Base-by-base conservation (phyloP, 2,888 invertebrate species). In the Lomographa bimaculata region DNA sequence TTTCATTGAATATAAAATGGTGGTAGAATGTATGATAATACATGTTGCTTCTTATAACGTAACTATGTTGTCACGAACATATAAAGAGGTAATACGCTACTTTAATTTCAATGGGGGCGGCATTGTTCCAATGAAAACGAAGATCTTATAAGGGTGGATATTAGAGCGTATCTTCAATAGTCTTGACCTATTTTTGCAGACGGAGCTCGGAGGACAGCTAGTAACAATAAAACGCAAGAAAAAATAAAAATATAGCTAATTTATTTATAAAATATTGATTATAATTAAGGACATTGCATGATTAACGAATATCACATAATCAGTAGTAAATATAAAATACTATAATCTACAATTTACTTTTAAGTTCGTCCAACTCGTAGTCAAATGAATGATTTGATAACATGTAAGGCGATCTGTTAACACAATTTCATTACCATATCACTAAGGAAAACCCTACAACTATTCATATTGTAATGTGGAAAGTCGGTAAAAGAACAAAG, bases 261-360 rank as follows among this genome's bases (percentile, higher is more conserved):
- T 67, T 76, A 76, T 71, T 45, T 57, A 68, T 59, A 71, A 73
- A 71, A 64, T 64, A 62, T 57, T 64, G 71, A 72, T 74, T 72
- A 79, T 63, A 74, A 68, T 71, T 67, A 64, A 59, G 60, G 69
- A 71, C 66, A 70, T 70, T 64, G 65, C 65, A 74, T 77, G 73
- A 74, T 73, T 68, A 74, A 76, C 69, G 70, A 75, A 74, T 71
- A 64, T 65, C 73, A 73, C 68, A 71, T 68, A 61, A 68, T 62
- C 63, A 59, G 63, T 62, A 50, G 50, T 53, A 50, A 52, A 54
- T 57, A 59, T 48, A 46, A 59, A 57, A 53, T 53, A 60, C 7
- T 52, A 55, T 37, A 54, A 37, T 53, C 42, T 51, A 60, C 49
- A 43, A 41, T 38, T 25, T 27, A 27, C 36, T 46, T 39, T 28